These are phyloP conservation scores for Venustoraphidia nigricollis DNA, from an alignment of 2,888 invertebrate species.

Conservation along the genomic window DNA sequence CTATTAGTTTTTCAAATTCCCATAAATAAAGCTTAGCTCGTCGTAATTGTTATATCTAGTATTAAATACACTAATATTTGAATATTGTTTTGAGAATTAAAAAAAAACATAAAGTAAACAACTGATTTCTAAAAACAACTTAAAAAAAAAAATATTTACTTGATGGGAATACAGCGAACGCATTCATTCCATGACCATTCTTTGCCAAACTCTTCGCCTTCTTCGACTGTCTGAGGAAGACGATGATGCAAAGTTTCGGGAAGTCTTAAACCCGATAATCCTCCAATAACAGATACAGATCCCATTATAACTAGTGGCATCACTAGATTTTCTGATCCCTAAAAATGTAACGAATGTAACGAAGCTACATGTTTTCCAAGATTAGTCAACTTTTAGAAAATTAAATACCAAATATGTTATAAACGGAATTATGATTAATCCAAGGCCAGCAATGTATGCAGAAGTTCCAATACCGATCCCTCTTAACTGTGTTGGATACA, in stretches of 20 bases:
- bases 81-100: too few species aligned
- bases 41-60: too few species aligned
- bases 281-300: constrained; percentile 63
- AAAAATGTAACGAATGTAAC: constrained; percentile 12
- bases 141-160: constrained; percentile 28
- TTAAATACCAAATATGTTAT: constrained; percentile 70
- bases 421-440: constrained; percentile 78
- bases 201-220: constrained; percentile 77
- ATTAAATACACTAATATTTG: too few species aligned
- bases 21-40: too few species aligned
- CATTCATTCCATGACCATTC: constrained; percentile 66
- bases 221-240: constrained; percentile 73
- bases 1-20: too few species aligned
- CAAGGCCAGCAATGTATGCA: constrained; percentile 79
- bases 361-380: not conserved
- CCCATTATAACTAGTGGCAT: constrained; percentile 78
- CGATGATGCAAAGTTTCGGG: constrained; percentile 76
- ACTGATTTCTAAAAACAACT: too few species aligned
- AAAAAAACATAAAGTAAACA: too few species aligned
- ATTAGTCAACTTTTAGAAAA: not conserved
- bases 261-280: constrained; percentile 59
- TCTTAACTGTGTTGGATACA: constrained; percentile 79
- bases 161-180: constrained; percentile 49
- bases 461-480: constrained; percentile 84
- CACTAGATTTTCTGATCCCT: constrained; percentile 75